These are phyloP conservation scores for Misgurnus anguillicaudatus DNA, from an alignment of 2,113 vertebrate species.

Conservation along the genomic window DNA sequence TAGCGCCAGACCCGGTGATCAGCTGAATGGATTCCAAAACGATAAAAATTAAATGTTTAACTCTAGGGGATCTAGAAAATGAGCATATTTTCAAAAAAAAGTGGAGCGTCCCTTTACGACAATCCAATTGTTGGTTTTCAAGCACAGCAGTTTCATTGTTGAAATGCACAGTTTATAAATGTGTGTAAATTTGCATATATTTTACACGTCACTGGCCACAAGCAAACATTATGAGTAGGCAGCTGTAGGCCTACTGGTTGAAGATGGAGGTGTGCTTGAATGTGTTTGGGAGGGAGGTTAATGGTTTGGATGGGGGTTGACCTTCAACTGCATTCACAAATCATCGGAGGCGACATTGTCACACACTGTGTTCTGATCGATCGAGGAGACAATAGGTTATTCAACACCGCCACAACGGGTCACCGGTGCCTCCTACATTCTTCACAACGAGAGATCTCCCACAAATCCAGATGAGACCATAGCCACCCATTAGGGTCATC, in stretches of 20 bases:
- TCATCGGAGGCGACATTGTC: constrained; percentile 46
- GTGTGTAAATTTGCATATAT: no score
- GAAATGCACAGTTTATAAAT: no score
- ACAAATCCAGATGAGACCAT: constrained; percentile 37
- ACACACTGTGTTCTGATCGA: constrained; percentile 51
- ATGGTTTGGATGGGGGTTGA: constrained; percentile 36
- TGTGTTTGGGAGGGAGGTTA: constrained; percentile 3
- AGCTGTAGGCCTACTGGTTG: not conserved
- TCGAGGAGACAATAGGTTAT: constrained; percentile 55
- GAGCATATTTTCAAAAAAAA: no score
- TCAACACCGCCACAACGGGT: constrained; percentile 38
- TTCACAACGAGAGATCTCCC: constrained; percentile 33
- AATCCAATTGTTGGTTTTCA: no score
- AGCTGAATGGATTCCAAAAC: no score
- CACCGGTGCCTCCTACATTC: constrained; percentile 30
- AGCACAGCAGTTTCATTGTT: no score
- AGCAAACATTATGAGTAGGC: not conserved
- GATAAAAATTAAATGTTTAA: no score
- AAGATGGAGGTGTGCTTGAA: not conserved
- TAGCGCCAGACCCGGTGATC: no score
- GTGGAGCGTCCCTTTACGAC: no score
- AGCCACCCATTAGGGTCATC: constrained; percentile 39
- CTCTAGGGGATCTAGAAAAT: no score
- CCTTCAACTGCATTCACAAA: constrained; percentile 57
- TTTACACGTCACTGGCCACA: no score